Conservation (phyloP, 2,797 vertebrate species). For the Oreochromis mossambicus region DNA sequence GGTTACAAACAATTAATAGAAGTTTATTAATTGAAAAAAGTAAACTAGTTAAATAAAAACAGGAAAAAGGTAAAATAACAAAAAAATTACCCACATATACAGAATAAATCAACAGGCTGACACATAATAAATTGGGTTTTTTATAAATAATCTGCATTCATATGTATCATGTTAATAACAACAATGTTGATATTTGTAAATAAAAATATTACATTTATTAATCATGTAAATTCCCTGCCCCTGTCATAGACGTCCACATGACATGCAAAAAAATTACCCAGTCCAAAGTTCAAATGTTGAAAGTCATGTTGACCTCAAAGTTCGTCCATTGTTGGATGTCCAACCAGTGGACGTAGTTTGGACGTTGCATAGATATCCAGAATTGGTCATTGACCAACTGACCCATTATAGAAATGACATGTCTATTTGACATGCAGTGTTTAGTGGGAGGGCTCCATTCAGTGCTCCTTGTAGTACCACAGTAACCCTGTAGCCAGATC, state of each 20-base stretch:
- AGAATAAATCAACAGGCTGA: not conserved
- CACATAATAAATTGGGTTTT: not conserved
- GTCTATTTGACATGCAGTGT: not conserved
- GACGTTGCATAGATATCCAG: not conserved
- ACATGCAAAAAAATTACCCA: not conserved
- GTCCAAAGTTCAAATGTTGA: not conserved
- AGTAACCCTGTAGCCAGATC: not conserved
- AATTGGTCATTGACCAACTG: not conserved
- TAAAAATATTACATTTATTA: not conserved
- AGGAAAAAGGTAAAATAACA: not conserved
- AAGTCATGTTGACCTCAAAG: not conserved
- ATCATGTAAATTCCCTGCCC: not conserved
- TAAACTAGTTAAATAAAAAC: not conserved
- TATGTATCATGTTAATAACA: not conserved
- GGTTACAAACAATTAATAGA: not conserved
- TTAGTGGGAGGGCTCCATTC: not conserved
- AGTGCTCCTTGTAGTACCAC: not conserved
- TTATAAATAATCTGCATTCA: not conserved
- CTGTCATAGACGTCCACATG: not conserved
- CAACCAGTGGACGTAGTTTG: not conserved
- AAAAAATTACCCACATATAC: not conserved
- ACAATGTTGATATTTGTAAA: not conserved
- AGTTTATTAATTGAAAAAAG: not conserved
- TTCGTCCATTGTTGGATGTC: not conserved
- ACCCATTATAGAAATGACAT: not conserved